These are phyloP conservation scores for Callipepla squamata DNA, from an alignment of 2,113 vertebrate genomes.

Conservation along the genomic window DNA sequence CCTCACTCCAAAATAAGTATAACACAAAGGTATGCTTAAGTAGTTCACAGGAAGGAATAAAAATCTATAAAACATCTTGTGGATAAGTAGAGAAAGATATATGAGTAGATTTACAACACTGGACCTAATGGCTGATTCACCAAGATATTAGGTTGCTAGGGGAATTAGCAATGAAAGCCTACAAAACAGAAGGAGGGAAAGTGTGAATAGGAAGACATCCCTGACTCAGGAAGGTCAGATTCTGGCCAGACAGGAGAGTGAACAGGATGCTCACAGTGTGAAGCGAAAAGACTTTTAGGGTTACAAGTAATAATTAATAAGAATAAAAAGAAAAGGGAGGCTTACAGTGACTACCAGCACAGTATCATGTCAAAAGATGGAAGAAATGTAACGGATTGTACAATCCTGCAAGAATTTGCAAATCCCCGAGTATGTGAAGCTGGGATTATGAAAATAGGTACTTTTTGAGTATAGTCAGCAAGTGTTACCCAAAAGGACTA, in stretches of 20 bases:
- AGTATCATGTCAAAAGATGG: neutral
- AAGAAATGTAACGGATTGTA: neutral
- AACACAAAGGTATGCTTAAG: neutral
- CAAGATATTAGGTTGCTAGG: neutral
- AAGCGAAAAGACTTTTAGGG: neutral
- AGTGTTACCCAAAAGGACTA: slow-evolving; percentile 10
- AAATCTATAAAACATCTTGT: neutral
- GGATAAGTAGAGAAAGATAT: neutral
- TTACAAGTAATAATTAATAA: neutral
- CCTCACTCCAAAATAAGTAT: neutral
- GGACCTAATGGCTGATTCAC: neutral
- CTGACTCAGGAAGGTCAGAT: neutral
- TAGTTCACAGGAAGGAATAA: neutral
- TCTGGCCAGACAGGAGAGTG: neutral
- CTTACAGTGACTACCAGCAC: neutral
- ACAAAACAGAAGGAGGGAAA: neutral
- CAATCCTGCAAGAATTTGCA: neutral
- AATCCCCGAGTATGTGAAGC: slow-evolving; percentile 24
- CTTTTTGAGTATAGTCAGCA: slow-evolving; percentile 10
- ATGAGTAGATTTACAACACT: neutral
- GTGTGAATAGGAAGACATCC: neutral
- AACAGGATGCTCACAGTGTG: neutral
- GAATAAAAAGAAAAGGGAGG: neutral
- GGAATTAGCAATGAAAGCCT: neutral
- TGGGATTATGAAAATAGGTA: slow-evolving; percentile 43